phyloP scores from a whole-genome alignment of 1,140 invertebrate genomes.

The Sycophila sp. region DNA sequence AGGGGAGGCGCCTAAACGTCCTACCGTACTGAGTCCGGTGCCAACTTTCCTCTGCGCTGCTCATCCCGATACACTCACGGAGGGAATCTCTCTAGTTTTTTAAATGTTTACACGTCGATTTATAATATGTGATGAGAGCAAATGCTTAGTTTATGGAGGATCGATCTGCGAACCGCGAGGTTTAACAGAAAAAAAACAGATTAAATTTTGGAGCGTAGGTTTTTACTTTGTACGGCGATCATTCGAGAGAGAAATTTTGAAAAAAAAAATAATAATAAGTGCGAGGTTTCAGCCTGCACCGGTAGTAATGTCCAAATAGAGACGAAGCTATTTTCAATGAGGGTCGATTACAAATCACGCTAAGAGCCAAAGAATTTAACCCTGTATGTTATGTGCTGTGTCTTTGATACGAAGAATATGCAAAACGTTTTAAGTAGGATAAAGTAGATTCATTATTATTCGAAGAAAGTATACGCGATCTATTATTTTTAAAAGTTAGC shows the following conservation, averaged over 20 bases:
- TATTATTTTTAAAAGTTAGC: background rate
- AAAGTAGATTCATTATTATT: background rate
- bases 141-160: background rate
- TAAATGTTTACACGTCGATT: conserved; percentile 38
- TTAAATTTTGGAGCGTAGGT: conserved; percentile 11
- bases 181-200: no score
- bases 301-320: background rate
- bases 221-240: conserved; percentile 13
- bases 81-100: conserved; percentile 37
- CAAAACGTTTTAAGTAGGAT: conserved; percentile 11
- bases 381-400: background rate
- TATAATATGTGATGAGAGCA: conserved; percentile 29
- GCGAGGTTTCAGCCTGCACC: background rate
- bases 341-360: conserved; percentile 22
- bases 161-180: conserved; percentile 8
- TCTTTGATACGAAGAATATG: conserved; percentile 16
- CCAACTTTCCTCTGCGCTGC: conserved; percentile 27
- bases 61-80: conserved; percentile 9
- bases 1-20: no score
- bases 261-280: conserved; percentile 34
- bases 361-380: conserved; percentile 34
- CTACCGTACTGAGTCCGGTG: conserved; percentile 31
- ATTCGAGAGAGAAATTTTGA: no score
- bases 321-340: background rate
- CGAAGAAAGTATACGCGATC: background rate